These are phyloP conservation scores for Drosophila birchii DNA, from an alignment of 2,888 invertebrate species.

Conservation along the genomic window DNA sequence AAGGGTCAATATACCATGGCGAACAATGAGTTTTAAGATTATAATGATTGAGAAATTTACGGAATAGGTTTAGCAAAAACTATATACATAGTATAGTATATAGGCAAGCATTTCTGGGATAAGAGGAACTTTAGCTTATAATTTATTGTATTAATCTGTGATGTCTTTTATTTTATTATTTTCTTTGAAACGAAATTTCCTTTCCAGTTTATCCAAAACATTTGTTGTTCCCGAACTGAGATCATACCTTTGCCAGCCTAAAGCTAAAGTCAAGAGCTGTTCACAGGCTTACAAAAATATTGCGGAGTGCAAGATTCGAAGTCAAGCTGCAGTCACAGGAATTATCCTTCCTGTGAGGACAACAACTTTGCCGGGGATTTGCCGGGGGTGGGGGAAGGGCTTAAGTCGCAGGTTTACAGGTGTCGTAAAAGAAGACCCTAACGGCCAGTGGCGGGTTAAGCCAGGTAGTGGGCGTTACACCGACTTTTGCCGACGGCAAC, in stretches of 20 bases:
- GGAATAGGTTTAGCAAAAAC: not conserved
- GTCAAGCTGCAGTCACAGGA: constrained; percentile 34
- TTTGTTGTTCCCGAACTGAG: not conserved
- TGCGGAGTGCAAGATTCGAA: constrained; percentile 30
- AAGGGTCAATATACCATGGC: constrained; percentile 35
- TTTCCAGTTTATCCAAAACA: not conserved
- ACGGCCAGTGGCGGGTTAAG: constrained; percentile 25
- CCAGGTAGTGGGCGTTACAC: constrained; percentile 51
- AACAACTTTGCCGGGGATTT: constrained; percentile 42
- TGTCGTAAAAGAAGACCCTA: constrained; percentile 43
- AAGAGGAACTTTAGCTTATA: no score
- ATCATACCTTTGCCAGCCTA: not conserved
- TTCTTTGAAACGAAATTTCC: no score
- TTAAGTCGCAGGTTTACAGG: constrained; percentile 39
- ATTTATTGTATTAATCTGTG: not conserved
- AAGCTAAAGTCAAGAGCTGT: constrained; percentile 32
- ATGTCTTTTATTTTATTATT: not conserved
- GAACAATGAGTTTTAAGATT: not conserved
- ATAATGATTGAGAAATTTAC: not conserved
- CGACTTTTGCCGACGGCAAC: constrained; percentile 46
- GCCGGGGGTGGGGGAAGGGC: constrained; percentile 20
- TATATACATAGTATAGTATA: not conserved
- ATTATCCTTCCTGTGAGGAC: constrained; percentile 14
- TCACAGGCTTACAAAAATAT: constrained; percentile 27
- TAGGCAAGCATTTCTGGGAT: not conserved